Evolutionary conservation across 2,888 invertebrate species (phyloP), one percentile per base, ranked within the genome.

Genomic region (Strigamia crassipes): DNA sequence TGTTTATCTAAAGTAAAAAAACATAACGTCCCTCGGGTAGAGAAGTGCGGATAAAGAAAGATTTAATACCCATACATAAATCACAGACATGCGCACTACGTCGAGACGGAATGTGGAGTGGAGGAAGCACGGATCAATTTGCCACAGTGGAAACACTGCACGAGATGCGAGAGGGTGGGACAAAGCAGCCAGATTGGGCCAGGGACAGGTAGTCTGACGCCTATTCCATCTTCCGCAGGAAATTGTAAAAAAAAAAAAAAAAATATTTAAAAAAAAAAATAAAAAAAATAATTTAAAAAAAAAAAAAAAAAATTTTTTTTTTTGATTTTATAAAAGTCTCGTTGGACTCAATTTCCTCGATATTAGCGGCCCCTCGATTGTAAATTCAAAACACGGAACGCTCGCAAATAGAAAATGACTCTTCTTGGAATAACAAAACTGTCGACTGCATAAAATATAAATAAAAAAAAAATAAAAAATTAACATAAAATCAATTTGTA

Each of bases 351-450:
- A 73, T 73, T 73, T 73, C 5, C 73, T 27, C 31, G 73, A 73
- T 23, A 73, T 56, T 56, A 56, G 21, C 56, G 18, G 73, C 23
- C 27, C 13, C 27, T 73, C 13, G 27, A 73, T 31, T 73, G n/a
- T 13, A 73, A 73, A 73, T 73, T 73, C 73, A 73, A 27, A 10
- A 0, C 73, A 73, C 73, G 73, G 9, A 73, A 31, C 23, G 73
- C 73, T 27, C 73, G 73, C 73, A 73, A 73, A 73, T 73, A 73
- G 73, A 73, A 73, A 73, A 73, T 73, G 73, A 73, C 73, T 73
- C 73, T 73, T 73, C 73, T 23, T 23, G 23, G 73, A 73, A 73
- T 73, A 73, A 73, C 73, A 73, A 73, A 73, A 73, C 73, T 73
- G 21, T 12, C 18, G n/a, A 56, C 56, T 27, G 73, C 31, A 73